phyloP scores from a whole-genome alignment of 64 coral and sea anemone species.

The Stichodactyla helianthus region DNA sequence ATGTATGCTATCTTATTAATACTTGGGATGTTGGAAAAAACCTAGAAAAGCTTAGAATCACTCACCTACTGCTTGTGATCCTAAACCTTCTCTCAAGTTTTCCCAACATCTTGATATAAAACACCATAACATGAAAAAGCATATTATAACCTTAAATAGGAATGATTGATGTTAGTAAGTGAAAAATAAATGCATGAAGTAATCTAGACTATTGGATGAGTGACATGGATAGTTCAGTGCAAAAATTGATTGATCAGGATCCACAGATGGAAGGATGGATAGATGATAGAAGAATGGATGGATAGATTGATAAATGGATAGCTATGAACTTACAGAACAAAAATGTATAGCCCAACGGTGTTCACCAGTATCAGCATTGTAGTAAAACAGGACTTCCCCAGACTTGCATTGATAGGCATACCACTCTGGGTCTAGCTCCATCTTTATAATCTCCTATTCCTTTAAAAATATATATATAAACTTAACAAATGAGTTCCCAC shows the following conservation, averaged over 20 bases:
- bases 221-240: background rate
- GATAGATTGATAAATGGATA: background rate
- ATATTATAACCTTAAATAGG: too few species aligned
- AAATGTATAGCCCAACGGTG: conserved; percentile 22
- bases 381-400: conserved; percentile 23
- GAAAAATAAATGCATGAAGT: too few species aligned
- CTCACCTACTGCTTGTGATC: too few species aligned
- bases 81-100: too few species aligned
- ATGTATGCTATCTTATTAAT: too few species aligned
- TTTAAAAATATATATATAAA: background rate
- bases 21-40: too few species aligned
- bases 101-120: too few species aligned
- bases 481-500: too few species aligned
- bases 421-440: conserved; percentile 1
- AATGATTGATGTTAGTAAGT: too few species aligned
- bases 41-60: too few species aligned
- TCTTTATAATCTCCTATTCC: background rate
- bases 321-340: conserved; percentile 12
- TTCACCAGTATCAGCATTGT: conserved; percentile 17
- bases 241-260: background rate
- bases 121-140: too few species aligned
- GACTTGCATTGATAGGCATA: conserved; percentile 22
- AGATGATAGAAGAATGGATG: background rate
- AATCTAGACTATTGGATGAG: too few species aligned
- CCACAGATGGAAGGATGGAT: background rate